phyloP scores from a whole-genome alignment of 1,140 invertebrate species.

The Dendrolimus punctatus region DNA sequence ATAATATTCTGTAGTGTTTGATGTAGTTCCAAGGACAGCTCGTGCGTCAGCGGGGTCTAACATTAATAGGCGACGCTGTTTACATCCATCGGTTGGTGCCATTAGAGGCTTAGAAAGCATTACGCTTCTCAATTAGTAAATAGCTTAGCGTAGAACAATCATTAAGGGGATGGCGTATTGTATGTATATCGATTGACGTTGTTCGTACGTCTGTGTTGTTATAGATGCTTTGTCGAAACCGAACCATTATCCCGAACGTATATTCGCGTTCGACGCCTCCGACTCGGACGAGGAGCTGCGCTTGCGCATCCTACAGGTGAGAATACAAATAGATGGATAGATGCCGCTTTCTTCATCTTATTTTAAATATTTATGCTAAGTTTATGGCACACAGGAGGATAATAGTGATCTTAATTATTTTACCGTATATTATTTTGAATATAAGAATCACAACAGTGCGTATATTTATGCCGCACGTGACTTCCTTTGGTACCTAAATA shows the following conservation, averaged over 20 bases:
- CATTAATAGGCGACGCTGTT: not conserved
- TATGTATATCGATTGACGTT: constrained; percentile 49
- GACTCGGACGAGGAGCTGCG: constrained; percentile 65
- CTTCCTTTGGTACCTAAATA: too few relatives aligned
- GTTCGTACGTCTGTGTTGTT: constrained; percentile 66
- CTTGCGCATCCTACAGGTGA: constrained; percentile 65
- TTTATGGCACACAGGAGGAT: too few relatives aligned
- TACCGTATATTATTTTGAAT: too few relatives aligned
- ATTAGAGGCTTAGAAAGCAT: not conserved
- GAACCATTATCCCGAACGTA: constrained; percentile 63
- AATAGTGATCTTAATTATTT: too few relatives aligned
- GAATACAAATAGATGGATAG: constrained; percentile 4
- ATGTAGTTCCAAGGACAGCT: constrained; percentile 15
- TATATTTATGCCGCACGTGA: too few relatives aligned
- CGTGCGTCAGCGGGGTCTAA: constrained; percentile 14
- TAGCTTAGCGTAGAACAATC: too few relatives aligned
- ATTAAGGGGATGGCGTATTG: constrained; percentile 1
- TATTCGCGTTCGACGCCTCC: constrained; percentile 61
- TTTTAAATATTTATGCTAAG: too few relatives aligned
- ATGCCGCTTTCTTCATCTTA: too few relatives aligned
- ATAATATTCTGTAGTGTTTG: constrained; percentile 12
- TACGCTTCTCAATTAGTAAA: too few relatives aligned
- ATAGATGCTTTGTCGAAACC: constrained; percentile 71
- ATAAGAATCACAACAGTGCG: too few relatives aligned
- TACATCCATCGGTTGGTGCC: not conserved